A percentile compares a stretch with the other conserved stretches of the same genome.
These are phyloP conservation scores for Chironomus riparius DNA, from an alignment of 2,888 invertebrate species.

Conservation along the genomic window DNA sequence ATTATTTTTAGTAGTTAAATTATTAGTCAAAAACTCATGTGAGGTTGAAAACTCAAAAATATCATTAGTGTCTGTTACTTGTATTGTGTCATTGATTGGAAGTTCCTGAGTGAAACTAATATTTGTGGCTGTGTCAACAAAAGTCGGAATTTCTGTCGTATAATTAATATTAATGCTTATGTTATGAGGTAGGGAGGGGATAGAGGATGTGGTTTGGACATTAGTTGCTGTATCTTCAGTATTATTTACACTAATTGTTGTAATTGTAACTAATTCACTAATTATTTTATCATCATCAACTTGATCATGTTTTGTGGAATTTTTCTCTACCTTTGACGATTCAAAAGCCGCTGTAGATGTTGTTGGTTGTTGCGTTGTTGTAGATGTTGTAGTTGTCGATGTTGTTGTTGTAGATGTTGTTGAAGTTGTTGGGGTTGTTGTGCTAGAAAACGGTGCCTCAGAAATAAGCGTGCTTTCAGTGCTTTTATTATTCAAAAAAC, in stretches of 20 bases:
- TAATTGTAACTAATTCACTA: no score
- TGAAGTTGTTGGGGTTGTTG: constrained; percentile 30
- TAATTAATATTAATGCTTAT: background rate
- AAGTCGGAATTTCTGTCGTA: background rate
- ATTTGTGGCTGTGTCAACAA: background rate
- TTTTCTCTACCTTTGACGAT: background rate
- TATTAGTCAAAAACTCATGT: background rate
- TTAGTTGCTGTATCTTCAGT: background rate
- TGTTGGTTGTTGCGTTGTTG: constrained; percentile 30
- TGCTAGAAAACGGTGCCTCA: constrained; percentile 32
- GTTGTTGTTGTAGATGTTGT: constrained; percentile 32
- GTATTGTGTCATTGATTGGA: no score
- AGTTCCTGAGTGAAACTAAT: no score
- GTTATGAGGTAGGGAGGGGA: background rate
- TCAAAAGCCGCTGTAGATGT: constrained; percentile 30
- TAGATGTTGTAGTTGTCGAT: constrained; percentile 29
- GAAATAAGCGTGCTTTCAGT: constrained; percentile 28
- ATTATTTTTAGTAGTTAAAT: background rate
- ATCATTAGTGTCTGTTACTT: no score
- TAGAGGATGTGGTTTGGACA: background rate
- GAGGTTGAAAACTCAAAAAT: background rate
- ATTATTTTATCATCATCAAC: no score
- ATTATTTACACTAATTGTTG: background rate
- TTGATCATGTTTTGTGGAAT: background rate
- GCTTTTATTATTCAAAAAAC: constrained; percentile 30